Base-by-base conservation (phyloP, 1,140 invertebrate species). In the Lamellibrachia luymesi region DNA sequence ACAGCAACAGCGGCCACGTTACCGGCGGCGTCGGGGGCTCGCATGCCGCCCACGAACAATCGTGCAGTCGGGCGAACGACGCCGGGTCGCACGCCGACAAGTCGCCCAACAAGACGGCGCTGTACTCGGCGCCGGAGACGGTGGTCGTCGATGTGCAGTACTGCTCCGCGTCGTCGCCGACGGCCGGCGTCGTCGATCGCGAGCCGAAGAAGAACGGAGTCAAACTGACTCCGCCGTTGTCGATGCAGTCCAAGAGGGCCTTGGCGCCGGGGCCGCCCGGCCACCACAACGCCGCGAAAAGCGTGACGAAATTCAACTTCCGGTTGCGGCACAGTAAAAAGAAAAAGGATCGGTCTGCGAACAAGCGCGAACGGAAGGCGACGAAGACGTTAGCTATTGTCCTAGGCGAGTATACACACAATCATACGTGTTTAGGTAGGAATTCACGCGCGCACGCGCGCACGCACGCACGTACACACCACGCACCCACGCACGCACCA, bases 381-480 rank as follows among this genome's bases (percentile, higher is more conserved):
- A 99, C 99, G 6, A 99, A 99, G 97, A 99, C 99, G 25, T 96
- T 99, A 64, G 99, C 99, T 94, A 99, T 99, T 96, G 99, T 99
- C 94, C 97, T 99, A 96, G 99, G 99, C 99, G 51, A 52, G 92
- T 92, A 50, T n/a, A 38, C n/a, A 38, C n/a, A 90, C n/a, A 56
- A 7, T 56, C 52, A 56, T 1, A 56, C 52, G 13, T 56, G 13
- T 56, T 56, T 56, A 38, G 38, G 38, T 38, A 38, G 38, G 38
- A 38, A 38, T 38, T 38, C 38, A 38, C 38, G 38, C 38, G 38
- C 38, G 38, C 38, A 38, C 38, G 38, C 38, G 38, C 38, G 38
- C 38, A 38, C 38, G 38, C 38, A 38, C 38, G 38, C 38, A 1
- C 38, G 38, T 1, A 38, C 38, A 1, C 38, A 38, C 38, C 38